phyloP scores from a whole-genome alignment of 2,888 invertebrate genomes.

The Drosophila trichaetosa region DNA sequence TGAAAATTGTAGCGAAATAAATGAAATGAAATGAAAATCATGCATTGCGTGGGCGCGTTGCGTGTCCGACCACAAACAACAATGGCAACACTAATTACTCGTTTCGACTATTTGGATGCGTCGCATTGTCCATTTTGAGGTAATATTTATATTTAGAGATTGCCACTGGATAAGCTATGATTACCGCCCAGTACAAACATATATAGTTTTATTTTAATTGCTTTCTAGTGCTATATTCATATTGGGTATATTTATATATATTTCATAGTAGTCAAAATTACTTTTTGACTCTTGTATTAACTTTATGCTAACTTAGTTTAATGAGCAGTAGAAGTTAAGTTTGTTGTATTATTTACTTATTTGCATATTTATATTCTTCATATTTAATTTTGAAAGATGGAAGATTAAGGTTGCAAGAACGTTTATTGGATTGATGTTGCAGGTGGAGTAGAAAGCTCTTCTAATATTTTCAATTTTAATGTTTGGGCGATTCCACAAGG shows the following conservation, averaged over 20 bases:
- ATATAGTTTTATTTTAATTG: not conserved
- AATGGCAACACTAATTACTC: constrained; percentile 3
- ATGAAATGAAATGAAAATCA: constrained; percentile 30
- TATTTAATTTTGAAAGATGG: too few species aligned
- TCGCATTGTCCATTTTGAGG: constrained; percentile 23
- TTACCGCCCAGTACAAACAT: not conserved
- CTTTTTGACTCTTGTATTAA: not conserved
- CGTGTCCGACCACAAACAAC: constrained; percentile 44
- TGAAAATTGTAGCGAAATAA: constrained; percentile 62
- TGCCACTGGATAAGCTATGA: constrained; percentile 8
- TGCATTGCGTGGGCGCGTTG: constrained; percentile 46
- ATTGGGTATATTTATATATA: not conserved
- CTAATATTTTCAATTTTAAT: not conserved
- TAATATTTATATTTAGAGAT: not conserved
- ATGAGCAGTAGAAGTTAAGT: not conserved
- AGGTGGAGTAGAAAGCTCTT: not conserved
- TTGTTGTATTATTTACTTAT: not conserved
- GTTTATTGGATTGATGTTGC: not conserved
- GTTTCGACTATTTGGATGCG: constrained; percentile 16
- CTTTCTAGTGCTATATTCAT: not conserved
- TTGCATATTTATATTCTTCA: too few species aligned
- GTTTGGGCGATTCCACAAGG: not conserved
- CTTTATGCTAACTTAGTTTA: not conserved
- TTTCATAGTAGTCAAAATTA: not conserved
- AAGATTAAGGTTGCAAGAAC: not conserved